Evolutionary conservation across 2,888 invertebrate genomes (phyloP).

Genomic region (Mayetiola destructor): DNA sequence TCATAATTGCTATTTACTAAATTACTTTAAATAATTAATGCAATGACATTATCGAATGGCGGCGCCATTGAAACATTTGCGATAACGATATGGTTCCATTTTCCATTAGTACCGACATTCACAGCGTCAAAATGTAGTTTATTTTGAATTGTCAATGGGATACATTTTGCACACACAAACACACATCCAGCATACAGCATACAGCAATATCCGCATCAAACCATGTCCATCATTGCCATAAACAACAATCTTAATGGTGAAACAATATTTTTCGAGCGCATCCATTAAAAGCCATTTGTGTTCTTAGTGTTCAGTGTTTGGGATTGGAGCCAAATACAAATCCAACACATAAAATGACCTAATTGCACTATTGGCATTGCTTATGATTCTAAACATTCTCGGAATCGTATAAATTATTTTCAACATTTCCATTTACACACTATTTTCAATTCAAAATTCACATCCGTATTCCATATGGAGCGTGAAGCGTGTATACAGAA

Average conservation of each 20-base stretch:
- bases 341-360: no score
- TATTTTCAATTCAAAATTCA: no score
- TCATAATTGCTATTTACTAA: conserved; percentile 5
- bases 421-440: no score
- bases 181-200: not conserved
- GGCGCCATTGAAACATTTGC: not conserved
- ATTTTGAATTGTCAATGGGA: no score
- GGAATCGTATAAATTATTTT: no score
- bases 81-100: not conserved
- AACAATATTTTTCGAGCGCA: not conserved
- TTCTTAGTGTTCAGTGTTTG: not conserved
- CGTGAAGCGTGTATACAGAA: no score
- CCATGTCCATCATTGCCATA: not conserved
- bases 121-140: not conserved
- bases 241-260: not conserved
- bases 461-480: no score
- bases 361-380: no score
- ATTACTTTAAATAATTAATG: conserved; percentile 3
- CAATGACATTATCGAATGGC: not conserved
- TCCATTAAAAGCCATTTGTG: not conserved
- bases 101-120: conserved; percentile 8
- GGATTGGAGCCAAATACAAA: not conserved
- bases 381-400: no score
- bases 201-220: no score
- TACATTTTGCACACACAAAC: not conserved